Percentiles rank a stretch among this genome's conserved stretches.
Evolutionary conservation across 2,888 invertebrate species (phyloP).

Genomic region (Papilio protenor): DNA sequence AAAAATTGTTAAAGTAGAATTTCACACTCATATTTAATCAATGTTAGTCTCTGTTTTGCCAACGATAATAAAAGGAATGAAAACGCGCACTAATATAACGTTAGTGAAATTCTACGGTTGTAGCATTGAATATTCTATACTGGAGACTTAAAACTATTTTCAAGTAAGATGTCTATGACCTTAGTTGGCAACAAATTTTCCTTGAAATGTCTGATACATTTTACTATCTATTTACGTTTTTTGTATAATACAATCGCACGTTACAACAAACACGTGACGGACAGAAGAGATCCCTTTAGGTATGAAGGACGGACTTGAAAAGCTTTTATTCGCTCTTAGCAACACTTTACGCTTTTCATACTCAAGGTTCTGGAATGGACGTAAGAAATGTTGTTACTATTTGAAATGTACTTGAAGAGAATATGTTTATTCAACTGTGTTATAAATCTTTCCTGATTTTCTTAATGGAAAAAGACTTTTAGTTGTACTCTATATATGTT

Average conservation of each 20-base stretch:
- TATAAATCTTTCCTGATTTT: not conserved
- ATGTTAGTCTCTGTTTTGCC: too few species aligned
- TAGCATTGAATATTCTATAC: too few species aligned
- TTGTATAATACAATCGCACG: not conserved
- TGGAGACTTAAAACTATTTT: not conserved
- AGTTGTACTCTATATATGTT: not conserved
- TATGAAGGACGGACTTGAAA: constrained; percentile 15
- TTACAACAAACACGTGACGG: constrained; percentile 5
- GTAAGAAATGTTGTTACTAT: not conserved
- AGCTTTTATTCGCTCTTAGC: constrained; percentile 26
- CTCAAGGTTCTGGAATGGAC: not conserved
- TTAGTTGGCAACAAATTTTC: not conserved
- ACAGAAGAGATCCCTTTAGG: not conserved
- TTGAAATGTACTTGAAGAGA: not conserved
- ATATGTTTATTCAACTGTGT: not conserved
- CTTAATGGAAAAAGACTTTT: not conserved
- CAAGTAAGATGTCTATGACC: not conserved
- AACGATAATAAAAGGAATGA: too few species aligned
- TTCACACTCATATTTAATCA: too few species aligned
- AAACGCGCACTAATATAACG: too few species aligned
- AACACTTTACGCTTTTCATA: constrained; percentile 12
- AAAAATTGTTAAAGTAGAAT: too few species aligned
- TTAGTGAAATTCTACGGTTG: too few species aligned
- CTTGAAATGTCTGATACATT: not conserved
- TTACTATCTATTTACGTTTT: not conserved